phyloP scores from a whole-genome alignment of 1,140 invertebrate species.

The Metaphire vulgaris region DNA sequence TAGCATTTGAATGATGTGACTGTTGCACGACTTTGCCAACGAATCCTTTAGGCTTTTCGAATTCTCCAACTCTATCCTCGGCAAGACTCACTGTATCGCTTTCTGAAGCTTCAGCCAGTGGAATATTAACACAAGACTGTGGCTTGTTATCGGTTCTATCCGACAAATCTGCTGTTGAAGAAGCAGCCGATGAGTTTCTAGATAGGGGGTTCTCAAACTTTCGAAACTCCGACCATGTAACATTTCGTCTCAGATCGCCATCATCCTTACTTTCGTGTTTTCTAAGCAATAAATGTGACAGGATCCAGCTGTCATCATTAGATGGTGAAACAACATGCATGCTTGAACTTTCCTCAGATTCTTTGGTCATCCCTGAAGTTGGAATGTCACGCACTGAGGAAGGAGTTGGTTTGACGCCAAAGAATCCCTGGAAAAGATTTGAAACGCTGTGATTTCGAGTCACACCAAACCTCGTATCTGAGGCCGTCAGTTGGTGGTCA shows the following conservation, averaged over 20 bases:
- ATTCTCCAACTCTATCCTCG: too few relatives aligned
- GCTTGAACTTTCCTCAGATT: neutral
- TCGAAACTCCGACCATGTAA: neutral
- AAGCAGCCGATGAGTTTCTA: neutral
- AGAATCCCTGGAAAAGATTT: neutral
- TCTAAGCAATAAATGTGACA: neutral
- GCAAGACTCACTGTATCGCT: too few relatives aligned
- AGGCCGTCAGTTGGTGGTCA: neutral
- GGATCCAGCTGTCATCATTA: neutral
- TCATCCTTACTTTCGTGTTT: neutral
- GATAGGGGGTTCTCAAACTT: neutral
- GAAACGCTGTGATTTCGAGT: neutral
- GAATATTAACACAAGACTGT: too few relatives aligned
- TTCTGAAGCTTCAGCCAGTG: too few relatives aligned
- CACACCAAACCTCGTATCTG: neutral
- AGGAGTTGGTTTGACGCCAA: neutral
- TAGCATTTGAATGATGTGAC: neutral
- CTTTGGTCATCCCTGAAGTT: neutral
- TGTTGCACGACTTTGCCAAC: neutral
- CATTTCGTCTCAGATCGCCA: neutral
- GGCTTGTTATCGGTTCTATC: too few relatives aligned
- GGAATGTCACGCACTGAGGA: neutral
- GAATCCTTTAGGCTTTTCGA: neutral
- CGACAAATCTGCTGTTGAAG: neutral
- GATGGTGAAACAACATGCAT: neutral